Percentiles rank a stretch among this genome's conserved stretches.
Evolutionary conservation across 2,888 invertebrate species (phyloP).

Genomic region (Endomychus coccineus): DNA sequence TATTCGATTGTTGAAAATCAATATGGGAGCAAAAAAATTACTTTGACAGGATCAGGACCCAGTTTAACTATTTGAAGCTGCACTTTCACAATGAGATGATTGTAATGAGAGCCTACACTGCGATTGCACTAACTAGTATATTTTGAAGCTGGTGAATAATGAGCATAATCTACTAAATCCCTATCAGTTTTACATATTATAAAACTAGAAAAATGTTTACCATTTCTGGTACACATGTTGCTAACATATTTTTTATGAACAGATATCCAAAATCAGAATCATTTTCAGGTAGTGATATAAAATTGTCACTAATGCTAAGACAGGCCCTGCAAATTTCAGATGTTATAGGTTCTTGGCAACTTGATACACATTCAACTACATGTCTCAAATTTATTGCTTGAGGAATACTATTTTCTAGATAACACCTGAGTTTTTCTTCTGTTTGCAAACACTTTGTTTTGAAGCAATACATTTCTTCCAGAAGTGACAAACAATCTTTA

Average conservation of each 20-base stretch:
- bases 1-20: no score
- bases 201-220: not conserved
- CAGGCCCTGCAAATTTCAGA: slow-evolving; percentile 4
- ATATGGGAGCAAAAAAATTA: no score
- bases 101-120: no score
- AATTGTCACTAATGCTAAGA: not conserved
- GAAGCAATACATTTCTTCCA: not conserved
- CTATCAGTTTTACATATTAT: no score
- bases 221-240: slow-evolving; percentile 3
- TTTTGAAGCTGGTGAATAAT: no score
- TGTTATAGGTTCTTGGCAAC: not conserved
- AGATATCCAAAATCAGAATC: no score
- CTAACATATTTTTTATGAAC: slow-evolving; percentile 2
- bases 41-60: no score
- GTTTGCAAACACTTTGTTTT: slow-evolving; percentile 3
- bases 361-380: slow-evolving; percentile 3
- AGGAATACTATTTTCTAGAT: slow-evolving; percentile 2
- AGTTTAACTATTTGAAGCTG: no score
- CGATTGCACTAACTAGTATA: no score
- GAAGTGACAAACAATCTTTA: not conserved
- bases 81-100: no score
- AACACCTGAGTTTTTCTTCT: slow-evolving; percentile 2
- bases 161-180: no score
- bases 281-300: not conserved
- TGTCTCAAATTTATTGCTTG: not conserved